Base-by-base conservation (phyloP, 2,888 invertebrate species). In the Dinocampus coccinellae region DNA sequence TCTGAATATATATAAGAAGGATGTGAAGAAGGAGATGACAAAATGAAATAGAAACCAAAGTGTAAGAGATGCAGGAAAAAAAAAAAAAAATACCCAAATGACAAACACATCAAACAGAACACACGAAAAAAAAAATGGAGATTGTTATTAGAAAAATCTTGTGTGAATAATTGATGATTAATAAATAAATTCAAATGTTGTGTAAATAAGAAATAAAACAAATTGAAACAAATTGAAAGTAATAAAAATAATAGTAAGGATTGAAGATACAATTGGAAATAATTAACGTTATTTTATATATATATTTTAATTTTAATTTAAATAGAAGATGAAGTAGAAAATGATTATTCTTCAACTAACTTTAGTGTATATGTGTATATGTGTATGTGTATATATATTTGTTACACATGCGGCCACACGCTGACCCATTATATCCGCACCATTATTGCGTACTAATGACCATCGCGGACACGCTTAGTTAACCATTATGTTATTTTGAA, bases 401-500 rank as follows among this genome's bases (percentile, higher is more conserved):
- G 58, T 58, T 58, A 58, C 58, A 58, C 34, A 52, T 52, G 29
- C 20, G 77, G 68, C 75, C 76, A 78, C 78, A 81, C 70, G 79
- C 79, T 78, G 80, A 79, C 57, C 67, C 60, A 68, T 68, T 58
- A 61, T 42, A 69, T 69, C 63, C 63, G 42, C 47, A 80, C 79
- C 80, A 83, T 83, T 83, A 83, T 82, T 81, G 78, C 79, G 77
- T 82, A 80, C 79, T 82, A 83, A 83, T 82, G 81, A 82, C 79
- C 78, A 79, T 79, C 77, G 76, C 78, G 79, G 80, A 75, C 79
- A 79, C 80, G 80, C 82, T 83, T 81, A 82, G 79, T 82, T 82
- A 79, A 80, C 76, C 79, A 81, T 82, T 75, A 74, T 76, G 73
- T 74, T 77, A 73, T 73, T 76, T 70, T 69, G 67, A 77, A 76